Evolutionary conservation across 2,113 vertebrate species (phyloP), one percentile per base, ranked within the genome.

Genomic region (Choloepus hoffmanni): DNA sequence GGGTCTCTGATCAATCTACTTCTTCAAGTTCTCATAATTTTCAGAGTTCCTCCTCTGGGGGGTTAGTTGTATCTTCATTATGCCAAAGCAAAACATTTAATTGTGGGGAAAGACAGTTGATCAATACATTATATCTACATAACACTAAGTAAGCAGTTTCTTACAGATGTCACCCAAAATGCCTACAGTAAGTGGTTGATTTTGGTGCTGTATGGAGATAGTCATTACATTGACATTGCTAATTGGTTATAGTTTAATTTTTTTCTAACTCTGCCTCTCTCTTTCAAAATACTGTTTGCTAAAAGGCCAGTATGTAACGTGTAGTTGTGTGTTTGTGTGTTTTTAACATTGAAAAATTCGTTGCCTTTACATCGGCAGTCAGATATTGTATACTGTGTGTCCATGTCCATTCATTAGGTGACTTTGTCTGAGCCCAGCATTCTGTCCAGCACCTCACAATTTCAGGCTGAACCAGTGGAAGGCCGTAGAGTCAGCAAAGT

Each of bases 401-500:
- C 82, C 82, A 40, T 98, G 89, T 92, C 90, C 23, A 67, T 88
- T 92, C 84, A 96, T 74, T 86, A 99, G 99, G 98, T 99, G 96
- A 99, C 98, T 62, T 98, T 99, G 90, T 98, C 98, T 28, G 99
- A 99, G 97, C 98, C 99, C 14, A 85, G 92, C 5, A 88, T 98
- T 91, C 93, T 98, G 94, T 97, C 98, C 1, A 98, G 98, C 30
- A 85, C 98, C 36, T 99, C 99, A 26, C 97, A 98, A 55, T 99
- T 99, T 95, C 99, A 99, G 98, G 97, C 98, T 2, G 99, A 99
- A 95, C 99, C 99, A 3, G 99, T 99, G 58, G 99, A 99, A 98
- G 99, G 99, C 92, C 99, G 99, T 53, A 99, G 99, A 97, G 99
- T 99, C 98, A 99, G 99, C 98, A 99, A 99, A 97, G 99, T 99